A percentile compares a stretch with the other conserved stretches of the same genome.
phyloP scores from a whole-genome alignment of 2,113 vertebrate species.

The Xenopus laevis region DNA sequence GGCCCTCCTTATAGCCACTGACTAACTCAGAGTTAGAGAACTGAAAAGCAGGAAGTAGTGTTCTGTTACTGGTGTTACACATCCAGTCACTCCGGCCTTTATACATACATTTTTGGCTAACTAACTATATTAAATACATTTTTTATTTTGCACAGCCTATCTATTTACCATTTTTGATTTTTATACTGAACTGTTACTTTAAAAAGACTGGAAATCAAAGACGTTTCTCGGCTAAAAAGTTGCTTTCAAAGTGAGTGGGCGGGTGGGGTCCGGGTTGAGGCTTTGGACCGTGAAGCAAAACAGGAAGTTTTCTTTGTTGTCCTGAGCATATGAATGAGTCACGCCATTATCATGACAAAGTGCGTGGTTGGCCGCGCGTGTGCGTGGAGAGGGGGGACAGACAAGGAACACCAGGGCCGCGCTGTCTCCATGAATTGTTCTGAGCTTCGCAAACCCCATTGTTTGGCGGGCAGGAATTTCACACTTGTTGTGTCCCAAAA shows the following conservation, averaged over 20 bases:
- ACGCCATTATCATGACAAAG: conserved; percentile 4
- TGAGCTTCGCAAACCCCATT: conserved; percentile 2
- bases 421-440: conserved; percentile 37
- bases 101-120: too few species aligned
- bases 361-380: neutral
- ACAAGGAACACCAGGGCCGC: conserved; percentile 15
- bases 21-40: too few species aligned
- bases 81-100: too few species aligned
- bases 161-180: too few species aligned
- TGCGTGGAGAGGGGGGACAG: conserved; percentile 19
- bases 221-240: neutral
- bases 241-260: neutral
- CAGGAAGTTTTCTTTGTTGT: conserved; percentile 34
- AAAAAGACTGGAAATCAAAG: too few species aligned
- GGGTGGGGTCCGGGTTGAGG: neutral
- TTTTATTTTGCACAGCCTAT: too few species aligned
- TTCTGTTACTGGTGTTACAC: too few species aligned
- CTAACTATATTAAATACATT: too few species aligned
- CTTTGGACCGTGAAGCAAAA: conserved; percentile 16
- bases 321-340: conserved; percentile 26
- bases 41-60: too few species aligned
- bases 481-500: conserved; percentile 41
- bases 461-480: conserved; percentile 30
- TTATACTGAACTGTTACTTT: too few species aligned
- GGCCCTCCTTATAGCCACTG: too few species aligned